Evolutionary conservation across 2,797 vertebrate species (phyloP), one percentile per base, ranked within the genome.

Genomic region (Lagorchestes hirsutus): DNA sequence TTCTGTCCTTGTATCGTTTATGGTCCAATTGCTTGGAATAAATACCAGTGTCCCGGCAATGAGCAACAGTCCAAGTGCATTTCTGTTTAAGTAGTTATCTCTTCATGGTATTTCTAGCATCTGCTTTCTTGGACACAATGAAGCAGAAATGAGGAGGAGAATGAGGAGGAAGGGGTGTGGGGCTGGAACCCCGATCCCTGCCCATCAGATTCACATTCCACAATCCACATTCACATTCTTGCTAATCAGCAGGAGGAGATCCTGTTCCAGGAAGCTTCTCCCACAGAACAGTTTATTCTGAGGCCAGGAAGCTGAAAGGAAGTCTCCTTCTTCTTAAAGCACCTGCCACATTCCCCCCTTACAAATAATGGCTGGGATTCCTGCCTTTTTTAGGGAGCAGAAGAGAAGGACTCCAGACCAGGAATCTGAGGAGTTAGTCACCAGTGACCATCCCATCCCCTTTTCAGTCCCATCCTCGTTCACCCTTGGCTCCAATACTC

Each of bases 321-420:
- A 97, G 93, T 11, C 96, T 91, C 29, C 67, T 94, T 90, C 90
- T 87, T 94, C 94, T 95, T 95, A 97, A 93, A 22, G 29, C 74
- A 87, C 74, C 74, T 87, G 74, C 74, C 40, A 50, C 40, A 18
- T 24, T 46, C 40, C 74, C 22, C n/a, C 74, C 74, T 50, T 50
- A 87, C 74, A 87, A 87, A 87, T 27, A 87, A 0, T 87, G 74
- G 74, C 74, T 50, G 74, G 74, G 40, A 87, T 10, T 87, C 22
- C 74, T 87, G 74, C 40, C 74, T 87, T 24, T 34, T 87, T 24
- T 87, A 87, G 74, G 74, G 74, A 87, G 40, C 40, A 87, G 24
- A 11, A 24, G 18, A 50, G 24, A 50, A 74, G 62, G 62, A 40
- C 62, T n/a, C 34, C 14, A 74, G 62, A 34, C 34, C 34, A 74